Base-by-base conservation (phyloP, 2,888 invertebrate genomes). In the Eupeodes luniger region DNA sequence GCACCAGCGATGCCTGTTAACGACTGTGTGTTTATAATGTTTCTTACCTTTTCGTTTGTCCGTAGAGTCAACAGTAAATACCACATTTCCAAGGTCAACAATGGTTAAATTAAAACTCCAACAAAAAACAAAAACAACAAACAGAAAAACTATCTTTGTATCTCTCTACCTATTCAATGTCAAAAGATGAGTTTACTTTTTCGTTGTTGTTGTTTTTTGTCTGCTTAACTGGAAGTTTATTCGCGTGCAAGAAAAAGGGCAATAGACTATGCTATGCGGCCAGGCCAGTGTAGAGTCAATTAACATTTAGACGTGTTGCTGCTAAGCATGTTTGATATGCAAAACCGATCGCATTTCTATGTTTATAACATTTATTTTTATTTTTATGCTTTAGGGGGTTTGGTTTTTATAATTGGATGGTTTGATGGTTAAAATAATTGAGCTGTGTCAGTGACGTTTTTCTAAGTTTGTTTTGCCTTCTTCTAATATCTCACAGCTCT, bases 81-180 rank as follows among this genome's bases (percentile, higher is more conserved):
- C 83, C 84, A 83, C 78, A 76, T 62, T 80, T 67, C 72, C 84
- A 87, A 84, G 87, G 87, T 87, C 87, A 87, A 84, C 62, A 72
- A 72, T 75, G 76, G 78, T 75, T 79, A 66, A 67, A 72, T 55
- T 64, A 53, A 83, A 80, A 80, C 64, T 49, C 14, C 44, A 70
- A 69, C 70, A 69, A 40, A 40, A 40, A 40, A 40, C 44, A 70
- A 69, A 64, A 69, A 67, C 57, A 75, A n/a, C 14, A 36, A 36
- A 57, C 14, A 55, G 53, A 81, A 57, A 62, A 64, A 27, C 47
- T 40, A 64, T 47, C 64, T 72, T 53, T 47, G 47, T 72, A 62
- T 53, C 47, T 36, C 7, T 64, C 40, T 72, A 77, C 70, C 87
- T 57, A 83, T 72, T 84, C 87, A 87, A 87, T 87, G 87, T 87